Conservation (phyloP, 2,888 invertebrate species). For the Biston stratarius region DNA sequence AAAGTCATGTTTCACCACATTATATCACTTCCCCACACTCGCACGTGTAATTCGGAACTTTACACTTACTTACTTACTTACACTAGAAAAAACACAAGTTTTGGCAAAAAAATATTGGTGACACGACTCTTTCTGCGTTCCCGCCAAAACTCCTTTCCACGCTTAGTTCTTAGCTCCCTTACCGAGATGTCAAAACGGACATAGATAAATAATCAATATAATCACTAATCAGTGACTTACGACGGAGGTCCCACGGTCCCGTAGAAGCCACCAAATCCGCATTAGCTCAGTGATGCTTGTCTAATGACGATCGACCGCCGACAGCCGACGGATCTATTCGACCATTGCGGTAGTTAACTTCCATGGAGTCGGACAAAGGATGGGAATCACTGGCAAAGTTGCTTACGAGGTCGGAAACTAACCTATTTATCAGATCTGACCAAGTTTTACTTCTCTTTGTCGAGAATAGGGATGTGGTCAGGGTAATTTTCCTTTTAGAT, state of each 20-base stretch:
- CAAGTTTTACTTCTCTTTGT: constrained; percentile 5
- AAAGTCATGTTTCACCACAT: too few species aligned
- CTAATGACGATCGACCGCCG: constrained; percentile 30
- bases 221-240: constrained; percentile 23
- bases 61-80: too few species aligned
- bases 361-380: constrained; percentile 10
- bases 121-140: too few species aligned
- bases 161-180: neutral
- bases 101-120: too few species aligned
- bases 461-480: constrained; percentile 2
- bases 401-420: constrained; percentile 15
- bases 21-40: too few species aligned
- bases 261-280: constrained; percentile 29
- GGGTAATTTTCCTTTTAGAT: neutral
- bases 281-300: constrained; percentile 34
- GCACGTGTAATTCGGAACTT: too few species aligned
- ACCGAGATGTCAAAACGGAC: neutral
- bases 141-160: too few species aligned
- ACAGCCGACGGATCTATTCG: neutral
- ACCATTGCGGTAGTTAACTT: constrained; percentile 15
- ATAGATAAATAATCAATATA: constrained; percentile 10
- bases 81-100: too few species aligned
- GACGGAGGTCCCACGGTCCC: constrained; percentile 27
- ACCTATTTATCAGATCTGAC: constrained; percentile 14
- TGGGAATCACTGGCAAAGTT: constrained; percentile 12